phyloP scores from a whole-genome alignment of 2,888 invertebrate species.

The Ennomos quercinarius region DNA sequence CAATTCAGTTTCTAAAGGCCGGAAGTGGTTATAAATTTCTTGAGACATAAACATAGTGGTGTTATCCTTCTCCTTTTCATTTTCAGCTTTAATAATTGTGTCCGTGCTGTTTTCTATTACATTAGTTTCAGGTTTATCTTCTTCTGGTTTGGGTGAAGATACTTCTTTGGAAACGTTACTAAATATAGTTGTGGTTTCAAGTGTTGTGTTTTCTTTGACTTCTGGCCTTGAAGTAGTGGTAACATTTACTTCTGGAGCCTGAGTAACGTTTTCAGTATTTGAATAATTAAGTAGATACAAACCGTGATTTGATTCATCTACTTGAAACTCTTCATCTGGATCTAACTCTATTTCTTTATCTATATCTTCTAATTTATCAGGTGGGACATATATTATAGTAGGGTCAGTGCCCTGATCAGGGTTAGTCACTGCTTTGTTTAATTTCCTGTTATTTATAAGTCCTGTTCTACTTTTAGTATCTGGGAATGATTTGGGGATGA shows the following conservation, averaged over 20 bases:
- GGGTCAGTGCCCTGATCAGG: slow-evolving; percentile 66
- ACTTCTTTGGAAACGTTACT: slow-evolving; percentile 45
- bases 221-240: slow-evolving; percentile 52
- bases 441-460: slow-evolving; percentile 71
- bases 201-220: slow-evolving; percentile 52
- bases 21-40: slow-evolving; percentile 87
- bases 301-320: slow-evolving; percentile 83
- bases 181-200: slow-evolving; percentile 50
- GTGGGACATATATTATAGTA: slow-evolving; percentile 75
- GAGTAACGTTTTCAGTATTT: slow-evolving; percentile 74
- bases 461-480: slow-evolving; percentile 74
- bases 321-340: slow-evolving; percentile 83
- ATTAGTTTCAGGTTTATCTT: slow-evolving; percentile 63
- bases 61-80: slow-evolving; percentile 75
- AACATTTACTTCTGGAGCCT: slow-evolving; percentile 57
- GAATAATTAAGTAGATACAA: slow-evolving; percentile 81
- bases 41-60: slow-evolving; percentile 86
- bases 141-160: slow-evolving; percentile 40
- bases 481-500: slow-evolving; percentile 71
- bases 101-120: slow-evolving; percentile 70
- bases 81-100: slow-evolving; percentile 64
- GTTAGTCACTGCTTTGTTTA: slow-evolving; percentile 57
- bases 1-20: slow-evolving; percentile 86
- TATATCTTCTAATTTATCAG: slow-evolving; percentile 75
- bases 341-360: slow-evolving; percentile 79